Conservation (phyloP, 2,113 vertebrate species). For the Aix galericulata region DNA sequence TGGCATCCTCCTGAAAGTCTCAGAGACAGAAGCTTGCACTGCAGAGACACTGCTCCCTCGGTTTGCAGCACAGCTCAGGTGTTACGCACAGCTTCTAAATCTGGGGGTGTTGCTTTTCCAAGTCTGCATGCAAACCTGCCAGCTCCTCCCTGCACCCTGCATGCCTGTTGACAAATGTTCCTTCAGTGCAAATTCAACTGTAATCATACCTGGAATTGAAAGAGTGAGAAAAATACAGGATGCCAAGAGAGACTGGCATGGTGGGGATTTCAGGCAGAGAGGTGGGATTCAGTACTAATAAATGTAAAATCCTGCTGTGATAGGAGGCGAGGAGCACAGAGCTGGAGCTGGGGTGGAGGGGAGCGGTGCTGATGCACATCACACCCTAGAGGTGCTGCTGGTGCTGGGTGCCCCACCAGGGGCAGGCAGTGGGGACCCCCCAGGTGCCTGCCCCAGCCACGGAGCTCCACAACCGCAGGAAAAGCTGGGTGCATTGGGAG, state of each 20-base stretch:
- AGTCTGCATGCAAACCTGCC: background rate
- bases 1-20: background rate
- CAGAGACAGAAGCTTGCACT: rapidly evolving
- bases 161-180: background rate
- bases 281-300: background rate
- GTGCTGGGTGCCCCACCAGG: rapidly evolving
- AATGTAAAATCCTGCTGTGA: background rate
- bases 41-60: background rate
- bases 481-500: background rate
- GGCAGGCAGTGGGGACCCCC: background rate
- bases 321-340: background rate
- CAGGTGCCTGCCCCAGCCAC: rapidly evolving
- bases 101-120: background rate
- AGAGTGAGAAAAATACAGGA: background rate
- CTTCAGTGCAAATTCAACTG: background rate
- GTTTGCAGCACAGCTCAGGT: background rate
- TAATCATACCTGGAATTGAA: background rate
- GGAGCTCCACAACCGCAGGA: background rate
- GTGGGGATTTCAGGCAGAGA: background rate
- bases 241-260: background rate
- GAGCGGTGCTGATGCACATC: background rate
- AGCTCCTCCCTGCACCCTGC: background rate
- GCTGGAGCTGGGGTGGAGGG: background rate
- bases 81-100: background rate
- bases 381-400: background rate